A percentile compares a stretch with the other conserved stretches of the same genome.
phyloP scores from a whole-genome alignment of 2,113 vertebrate species.

The Polypterus bichir region DNA sequence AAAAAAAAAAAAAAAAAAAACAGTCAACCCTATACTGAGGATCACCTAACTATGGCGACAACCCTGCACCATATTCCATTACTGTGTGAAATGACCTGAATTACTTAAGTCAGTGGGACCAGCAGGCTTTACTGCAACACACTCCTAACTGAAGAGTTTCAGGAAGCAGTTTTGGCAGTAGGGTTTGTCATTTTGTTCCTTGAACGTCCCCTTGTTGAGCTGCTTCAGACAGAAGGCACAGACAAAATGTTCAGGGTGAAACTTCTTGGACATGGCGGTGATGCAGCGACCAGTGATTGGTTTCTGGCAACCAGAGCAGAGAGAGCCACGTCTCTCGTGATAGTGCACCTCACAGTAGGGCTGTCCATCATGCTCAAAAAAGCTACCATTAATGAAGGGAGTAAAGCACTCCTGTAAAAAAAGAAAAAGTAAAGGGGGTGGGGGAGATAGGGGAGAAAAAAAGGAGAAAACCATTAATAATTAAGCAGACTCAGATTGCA shows the following conservation, averaged over 20 bases:
- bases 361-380: slow-evolving; percentile 94
- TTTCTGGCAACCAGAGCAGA: slow-evolving; percentile 96
- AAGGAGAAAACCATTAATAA: too few relatives aligned
- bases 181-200: slow-evolving; percentile 96
- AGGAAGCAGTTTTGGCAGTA: slow-evolving; percentile 96
- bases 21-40: too few relatives aligned
- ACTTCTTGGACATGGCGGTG: slow-evolving; percentile 96
- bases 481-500: too few relatives aligned
- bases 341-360: slow-evolving; percentile 98
- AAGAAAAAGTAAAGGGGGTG: not conserved
- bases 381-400: slow-evolving; percentile 87
- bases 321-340: slow-evolving; percentile 83
- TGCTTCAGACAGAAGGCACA: slow-evolving; percentile 98
- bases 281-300: slow-evolving; percentile 97
- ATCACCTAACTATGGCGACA: too few relatives aligned
- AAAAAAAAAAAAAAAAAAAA: too few relatives aligned
- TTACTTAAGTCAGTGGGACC: not conserved
- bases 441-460: too few relatives aligned
- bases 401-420: slow-evolving; percentile 84
- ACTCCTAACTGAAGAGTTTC: slow-evolving; percentile 88
- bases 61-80: too few relatives aligned
- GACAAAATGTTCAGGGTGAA: slow-evolving; percentile 96
- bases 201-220: slow-evolving; percentile 98
- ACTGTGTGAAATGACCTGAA: too few relatives aligned
- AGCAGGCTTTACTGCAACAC: not conserved